These are phyloP conservation scores for Vombatus ursinus DNA, from an alignment of 2,113 vertebrate species.

Conservation along the genomic window DNA sequence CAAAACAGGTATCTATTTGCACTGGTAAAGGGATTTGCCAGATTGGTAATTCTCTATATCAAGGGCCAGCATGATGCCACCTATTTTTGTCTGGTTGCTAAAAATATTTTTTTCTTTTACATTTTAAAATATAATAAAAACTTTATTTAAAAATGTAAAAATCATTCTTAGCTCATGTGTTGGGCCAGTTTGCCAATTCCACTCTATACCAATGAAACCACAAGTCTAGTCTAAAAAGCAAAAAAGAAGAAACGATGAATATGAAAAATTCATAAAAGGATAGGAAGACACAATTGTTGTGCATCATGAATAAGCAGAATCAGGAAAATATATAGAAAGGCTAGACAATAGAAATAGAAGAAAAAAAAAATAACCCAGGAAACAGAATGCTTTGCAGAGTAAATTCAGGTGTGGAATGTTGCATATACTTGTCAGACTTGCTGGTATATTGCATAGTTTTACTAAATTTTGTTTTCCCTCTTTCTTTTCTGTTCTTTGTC, in stretches of 20 bases:
- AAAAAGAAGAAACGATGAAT: background rate
- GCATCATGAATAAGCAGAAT: background rate
- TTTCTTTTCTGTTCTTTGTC: background rate
- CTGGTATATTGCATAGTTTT: background rate
- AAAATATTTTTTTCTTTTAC: background rate
- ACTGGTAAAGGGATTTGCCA: background rate
- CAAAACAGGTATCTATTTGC: background rate
- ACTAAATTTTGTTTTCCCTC: background rate
- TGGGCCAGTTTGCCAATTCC: background rate
- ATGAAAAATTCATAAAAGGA: background rate
- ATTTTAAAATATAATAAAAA: background rate
- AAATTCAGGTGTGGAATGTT: background rate
- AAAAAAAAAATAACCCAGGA: background rate
- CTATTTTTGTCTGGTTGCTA: background rate
- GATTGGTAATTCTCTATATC: background rate
- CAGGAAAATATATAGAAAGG: background rate
- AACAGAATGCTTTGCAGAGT: background rate
- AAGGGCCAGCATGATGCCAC: background rate
- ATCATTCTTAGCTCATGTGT: background rate
- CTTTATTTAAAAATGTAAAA: background rate
- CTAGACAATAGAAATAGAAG: background rate
- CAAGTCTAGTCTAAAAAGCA: background rate
- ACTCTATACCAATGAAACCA: background rate
- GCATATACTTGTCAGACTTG: background rate
- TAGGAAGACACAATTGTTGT: background rate